Conservation (phyloP, 2,797 vertebrate genomes). For the Momotus momota region DNA sequence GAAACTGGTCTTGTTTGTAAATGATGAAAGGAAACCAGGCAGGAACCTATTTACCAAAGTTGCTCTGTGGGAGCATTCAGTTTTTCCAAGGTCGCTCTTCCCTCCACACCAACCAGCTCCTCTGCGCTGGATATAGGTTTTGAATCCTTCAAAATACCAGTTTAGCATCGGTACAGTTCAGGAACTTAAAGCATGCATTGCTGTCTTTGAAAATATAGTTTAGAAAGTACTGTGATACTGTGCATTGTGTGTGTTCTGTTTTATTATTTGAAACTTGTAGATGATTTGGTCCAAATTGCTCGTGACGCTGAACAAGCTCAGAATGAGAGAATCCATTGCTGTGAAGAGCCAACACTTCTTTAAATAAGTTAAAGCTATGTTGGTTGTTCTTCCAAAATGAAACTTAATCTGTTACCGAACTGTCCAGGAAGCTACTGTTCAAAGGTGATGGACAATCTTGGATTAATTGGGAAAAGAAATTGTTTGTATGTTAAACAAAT, state of each 20-base stretch:
- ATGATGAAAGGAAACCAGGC: neutral
- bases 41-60: neutral
- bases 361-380: neutral
- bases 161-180: neutral
- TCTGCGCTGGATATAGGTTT: neutral
- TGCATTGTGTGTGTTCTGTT: neutral
- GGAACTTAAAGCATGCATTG: neutral
- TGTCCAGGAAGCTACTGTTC: neutral
- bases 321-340: neutral
- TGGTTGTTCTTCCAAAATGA: neutral
- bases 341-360: neutral
- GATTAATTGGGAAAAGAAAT: neutral
- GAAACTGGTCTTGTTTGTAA: neutral
- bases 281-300: neutral
- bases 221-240: neutral
- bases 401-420: neutral
- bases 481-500: neutral
- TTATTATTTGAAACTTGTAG: neutral
- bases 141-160: neutral
- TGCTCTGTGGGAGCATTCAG: neutral
- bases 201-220: neutral
- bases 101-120: neutral
- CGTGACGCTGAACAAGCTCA: neutral
- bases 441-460: neutral
- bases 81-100: neutral